Evolutionary conservation across 2,888 invertebrate species (phyloP), one percentile per base, ranked within the genome.

Genomic region (Eupithecia subfuscata): DNA sequence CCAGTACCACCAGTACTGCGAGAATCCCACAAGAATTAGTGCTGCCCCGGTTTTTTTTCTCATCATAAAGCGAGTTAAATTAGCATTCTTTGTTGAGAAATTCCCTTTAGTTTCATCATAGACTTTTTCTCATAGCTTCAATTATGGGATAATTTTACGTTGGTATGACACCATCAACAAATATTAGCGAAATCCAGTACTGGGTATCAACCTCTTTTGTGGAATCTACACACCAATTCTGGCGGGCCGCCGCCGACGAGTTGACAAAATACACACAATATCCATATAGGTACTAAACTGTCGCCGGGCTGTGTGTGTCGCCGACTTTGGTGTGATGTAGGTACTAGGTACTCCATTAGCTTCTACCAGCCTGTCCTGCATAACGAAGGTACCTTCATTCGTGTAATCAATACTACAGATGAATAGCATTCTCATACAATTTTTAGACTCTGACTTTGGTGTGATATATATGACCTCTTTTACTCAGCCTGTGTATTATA

Each of bases 1-100:
- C 30, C 63, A 16, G 14, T 64, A 34, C 64, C 16, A 30, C 30
- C 63, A 16, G 14, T 64, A 34, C 64, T 64, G 64, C 18, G 34
- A 18, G 64, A 64, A 8, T 64, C 64, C 18, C 64, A 64, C 64
- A 64, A 64, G 64, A 64, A 34, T 34, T 16, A 30, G 64, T 18
- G 34, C 34, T 34, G 64, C 64, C 12, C 34, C 18, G 34, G 34
- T 34, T 64, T 64, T 64, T 64, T 34, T 64, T 64, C 64, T 18
- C 64, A 64, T 34, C 64, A 64, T 64, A 64, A 63, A 63, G 16
- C 30, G 63, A 16, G 63, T 16, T 30, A 64, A 34, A 64, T 34
- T 64, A 64, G 30, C 64, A 64, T 70, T 72, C 64, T 34, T 64
- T 34, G 34, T 9, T 18, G 64, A 18, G n/a, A 64, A 34, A 60